Base-by-base conservation (phyloP, 2,797 vertebrate species). In the Australoheros facetus region DNA sequence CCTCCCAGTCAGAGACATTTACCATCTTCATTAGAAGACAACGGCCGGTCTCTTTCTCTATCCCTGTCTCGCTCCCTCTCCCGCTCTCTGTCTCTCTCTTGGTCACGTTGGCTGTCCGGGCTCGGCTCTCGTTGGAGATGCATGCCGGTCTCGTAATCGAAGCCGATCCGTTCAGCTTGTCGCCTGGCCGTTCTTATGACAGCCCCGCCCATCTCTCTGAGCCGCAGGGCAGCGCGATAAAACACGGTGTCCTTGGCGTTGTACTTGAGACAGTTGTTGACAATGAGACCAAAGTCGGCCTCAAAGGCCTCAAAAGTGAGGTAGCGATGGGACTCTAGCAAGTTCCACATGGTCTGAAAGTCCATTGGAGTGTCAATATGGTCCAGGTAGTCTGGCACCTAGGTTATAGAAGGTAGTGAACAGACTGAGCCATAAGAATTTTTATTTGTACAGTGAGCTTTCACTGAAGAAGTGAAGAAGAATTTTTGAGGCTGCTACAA, bases 321-420 rank as follows among this genome's bases (percentile, higher is more conserved):
- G 94, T 99, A 99, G 90, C 95, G 97, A 88, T 99, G 97, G 64
- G 97, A 97, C 92, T 99, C 98, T 89, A 99, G 94, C 87, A 97
- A 96, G 88, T 97, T 97, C 94, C 98, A 99, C 98, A 99, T 99
- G 58, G 98, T 99, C 95, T 98, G 97, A 94, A 99, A 99, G 90
- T 99, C 98, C 98, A 99, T 99, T 0, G 98, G 98, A 77, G 97
- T 98, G 94, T 99, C 98, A 79, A 99, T 98, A 88, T 99, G 98
- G 93, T 99, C 98, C 91, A 99, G 91, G 89, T 99, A 99, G 92
- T 99, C 98, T 3, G 98, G 98, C 42, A 99, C 98, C 98, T 99
- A 91, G 14, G 48, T 2, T 19, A 39, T 1, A 62, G 48, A 39
- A 4, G 11, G 55, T 7, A 39, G 19, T 32, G 11, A 77, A 73